Conservation (phyloP, 1,140 invertebrate species). For the Panonychus citri region DNA sequence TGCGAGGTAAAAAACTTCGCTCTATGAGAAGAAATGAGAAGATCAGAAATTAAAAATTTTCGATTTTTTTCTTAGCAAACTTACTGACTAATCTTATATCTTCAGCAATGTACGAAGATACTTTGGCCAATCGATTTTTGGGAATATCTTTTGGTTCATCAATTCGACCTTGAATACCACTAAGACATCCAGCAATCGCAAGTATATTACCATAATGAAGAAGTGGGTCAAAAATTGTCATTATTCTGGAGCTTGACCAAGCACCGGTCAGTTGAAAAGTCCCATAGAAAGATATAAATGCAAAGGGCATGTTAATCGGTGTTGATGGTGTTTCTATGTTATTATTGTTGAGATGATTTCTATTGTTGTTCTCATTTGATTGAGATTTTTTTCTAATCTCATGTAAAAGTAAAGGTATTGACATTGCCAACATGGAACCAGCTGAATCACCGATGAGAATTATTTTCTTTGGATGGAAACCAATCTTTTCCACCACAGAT, state of each 20-base stretch:
- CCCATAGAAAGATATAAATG: background rate
- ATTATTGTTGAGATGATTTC: too few species aligned
- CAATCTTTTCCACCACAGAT: constrained; percentile 22
- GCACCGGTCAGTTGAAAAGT: background rate
- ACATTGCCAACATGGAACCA: constrained; percentile 69
- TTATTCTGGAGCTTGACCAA: background rate
- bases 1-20: background rate
- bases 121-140: background rate
- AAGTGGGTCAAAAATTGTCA: background rate
- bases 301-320: background rate
- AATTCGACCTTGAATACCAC: background rate
- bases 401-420: constrained; percentile 37
- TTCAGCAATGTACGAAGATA: background rate
- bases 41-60: background rate
- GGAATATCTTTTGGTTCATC: background rate
- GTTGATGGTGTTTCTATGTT: background rate
- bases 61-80: background rate
- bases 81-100: background rate
- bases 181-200: background rate
- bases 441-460: constrained; percentile 54
- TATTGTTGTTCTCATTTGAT: too few species aligned
- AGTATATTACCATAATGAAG: constrained; percentile 1
- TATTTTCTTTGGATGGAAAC: constrained; percentile 17
- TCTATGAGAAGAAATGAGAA: background rate
- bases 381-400: too few species aligned